Evolutionary conservation across 1,140 invertebrate genomes (phyloP), one percentile per base, ranked within the genome.

Genomic region (Oscheius sp.): DNA sequence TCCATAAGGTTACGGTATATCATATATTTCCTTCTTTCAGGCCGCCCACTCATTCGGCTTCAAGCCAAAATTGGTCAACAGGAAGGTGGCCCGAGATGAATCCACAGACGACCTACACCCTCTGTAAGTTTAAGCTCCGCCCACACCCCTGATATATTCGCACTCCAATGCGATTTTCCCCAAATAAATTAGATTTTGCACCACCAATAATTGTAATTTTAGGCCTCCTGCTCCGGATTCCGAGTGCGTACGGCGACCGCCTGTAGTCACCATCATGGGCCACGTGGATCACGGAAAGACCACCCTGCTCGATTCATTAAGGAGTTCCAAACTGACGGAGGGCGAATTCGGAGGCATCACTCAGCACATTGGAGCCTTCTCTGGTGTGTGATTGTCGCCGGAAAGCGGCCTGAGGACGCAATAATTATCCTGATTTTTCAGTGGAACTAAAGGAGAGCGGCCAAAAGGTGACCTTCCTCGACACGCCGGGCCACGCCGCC

Each of bases 211-310:
- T 3, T 31, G 35, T 20, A 61, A n/a, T 73, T 62, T 35, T 3
- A 65, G 62, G 58, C 34, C 23, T 3, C 34, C 49, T 23, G 72
- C 72, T 3, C 49, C 72, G 2, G 3, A 35, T 3, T 26, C 10
- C 42, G 70, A 78, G 31, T 69, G 72, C 36, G 78, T 81, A 15
- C 73, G 61, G 13, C 76, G 88, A 32, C 83, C 86, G 4, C 87
- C 88, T 3, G 84, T 89, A 1, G 94, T 99, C 1, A 95, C 95
- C 2, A 93, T 99, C 18, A 98, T 99, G 95, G 96, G 96, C 0
- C 96, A 99, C 87, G 94, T 99, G 1, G 96, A 99, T 89, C 96
- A 99, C 88, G 95, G 95, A 1, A 99, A 99, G 89, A 99, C 97
- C 2, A 98, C 96, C 2, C 87, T 99, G 2, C 85, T 99, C 4